Base-by-base conservation (phyloP, 35 echinoderm and acorn worm genomes). In the Ptychodera flava region DNA sequence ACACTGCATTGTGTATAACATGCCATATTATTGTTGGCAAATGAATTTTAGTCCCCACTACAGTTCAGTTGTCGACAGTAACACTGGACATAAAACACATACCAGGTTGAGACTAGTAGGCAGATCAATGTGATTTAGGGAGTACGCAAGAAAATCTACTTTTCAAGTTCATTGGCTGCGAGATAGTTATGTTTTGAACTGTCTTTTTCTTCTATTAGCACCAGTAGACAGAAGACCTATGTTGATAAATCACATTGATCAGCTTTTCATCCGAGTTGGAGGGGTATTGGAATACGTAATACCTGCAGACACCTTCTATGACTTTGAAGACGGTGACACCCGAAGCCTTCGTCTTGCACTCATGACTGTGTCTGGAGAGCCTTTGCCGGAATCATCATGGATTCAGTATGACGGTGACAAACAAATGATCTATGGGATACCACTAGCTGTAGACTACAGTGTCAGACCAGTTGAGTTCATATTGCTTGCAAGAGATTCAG, bases 261-360 rank as follows among this genome's bases (percentile, higher is more conserved):
- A 82, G 0, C 82, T 92, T 15, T 15, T 0, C 16, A 33, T 82
- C 16, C 76, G 30, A 31, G 36, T 84, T 35, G 90, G 90, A 87
- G 28, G 84, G 28, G 36, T 92, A 78, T 81, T 92, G 10, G 33
- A 84, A 2, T 86, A 77, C 34, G n/a, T 32, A 28, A 92, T 92
- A 34, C 90, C 90, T 78, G 33, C 78, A 31, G 81, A 92, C 64
- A 88, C 90, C 0, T 92, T 92, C 32, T 36, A 45, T 77, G 90
- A 92, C 30, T 29, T 37, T 28, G 90, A 92, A 78, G 90, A 92
- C 84, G 90, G 90, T 10, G 33, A 77, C 28, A 92, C 90, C 0
- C 81, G 45, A 35, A 83, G 87, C 34, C 81, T 92, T 29, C 27
- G 76, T 15, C 76, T 88, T 37, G 45, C 36, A 22, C 82, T 92